Conservation (phyloP, 2,888 invertebrate genomes). For the Leucoma salicis region DNA sequence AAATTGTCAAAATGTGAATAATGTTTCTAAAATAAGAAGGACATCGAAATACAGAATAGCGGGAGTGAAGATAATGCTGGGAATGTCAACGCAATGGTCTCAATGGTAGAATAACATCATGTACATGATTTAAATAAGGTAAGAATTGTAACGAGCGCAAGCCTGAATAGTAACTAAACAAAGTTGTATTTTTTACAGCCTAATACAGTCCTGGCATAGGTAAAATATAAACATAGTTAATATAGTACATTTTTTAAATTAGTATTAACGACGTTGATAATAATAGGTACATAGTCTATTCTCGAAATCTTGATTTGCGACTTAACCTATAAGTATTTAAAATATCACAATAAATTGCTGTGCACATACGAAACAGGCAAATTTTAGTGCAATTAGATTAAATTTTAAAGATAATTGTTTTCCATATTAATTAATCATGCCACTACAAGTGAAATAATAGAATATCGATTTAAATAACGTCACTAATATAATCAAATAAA, state of each 20-base stretch:
- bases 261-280: slow-evolving; percentile 66
- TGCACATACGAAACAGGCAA: slow-evolving; percentile 83
- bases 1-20: slow-evolving; percentile 75
- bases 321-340: slow-evolving; percentile 79
- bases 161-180: slow-evolving; percentile 45
- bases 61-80: slow-evolving; percentile 26
- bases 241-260: slow-evolving; percentile 53
- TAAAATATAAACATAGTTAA: slow-evolving; percentile 40
- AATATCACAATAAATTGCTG: slow-evolving; percentile 83
- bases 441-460: slow-evolving; percentile 17
- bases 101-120: background rate
- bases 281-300: slow-evolving; percentile 74
- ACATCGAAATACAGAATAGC: slow-evolving; percentile 27
- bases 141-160: slow-evolving; percentile 41
- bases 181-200: slow-evolving; percentile 62
- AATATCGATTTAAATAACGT: slow-evolving; percentile 11
- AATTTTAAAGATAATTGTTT: slow-evolving; percentile 62
- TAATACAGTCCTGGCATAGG: slow-evolving; percentile 43
- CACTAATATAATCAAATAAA: slow-evolving; percentile 16
- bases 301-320: slow-evolving; percentile 71
- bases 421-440: slow-evolving; percentile 57
- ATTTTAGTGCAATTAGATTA: slow-evolving; percentile 80
- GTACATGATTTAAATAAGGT: slow-evolving; percentile 19
- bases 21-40: slow-evolving; percentile 46
- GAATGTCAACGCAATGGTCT: slow-evolving; percentile 32